phyloP scores from a whole-genome alignment of 2,888 invertebrate species.

The Drosophila meridiana region DNA sequence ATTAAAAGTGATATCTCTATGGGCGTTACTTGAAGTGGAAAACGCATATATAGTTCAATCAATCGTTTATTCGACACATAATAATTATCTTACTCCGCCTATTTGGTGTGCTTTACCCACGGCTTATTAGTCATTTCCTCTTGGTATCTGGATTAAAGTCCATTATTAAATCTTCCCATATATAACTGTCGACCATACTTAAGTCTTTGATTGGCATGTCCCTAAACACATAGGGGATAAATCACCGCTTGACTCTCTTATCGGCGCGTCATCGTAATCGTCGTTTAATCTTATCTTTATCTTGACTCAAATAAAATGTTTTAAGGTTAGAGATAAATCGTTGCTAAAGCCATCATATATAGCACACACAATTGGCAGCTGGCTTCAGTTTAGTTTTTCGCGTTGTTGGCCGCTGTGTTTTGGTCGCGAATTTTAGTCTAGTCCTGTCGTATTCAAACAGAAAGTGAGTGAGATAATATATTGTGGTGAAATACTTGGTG shows the following conservation, averaged over 20 bases:
- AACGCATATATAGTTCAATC: background rate
- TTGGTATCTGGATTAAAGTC: slow-evolving; percentile 19
- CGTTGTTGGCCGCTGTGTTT: slow-evolving; percentile 33
- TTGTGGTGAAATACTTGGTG: slow-evolving; percentile 29
- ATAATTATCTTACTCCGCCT: background rate
- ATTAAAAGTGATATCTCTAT: slow-evolving; percentile 1
- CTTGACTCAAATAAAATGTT: slow-evolving; percentile 68
- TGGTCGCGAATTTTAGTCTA: slow-evolving; percentile 8
- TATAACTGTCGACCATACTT: slow-evolving; percentile 22
- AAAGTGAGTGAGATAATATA: slow-evolving; percentile 49
- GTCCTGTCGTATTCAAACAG: background rate
- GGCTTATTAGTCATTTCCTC: slow-evolving; percentile 18
- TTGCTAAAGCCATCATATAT: slow-evolving; percentile 53
- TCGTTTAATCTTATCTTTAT: slow-evolving; percentile 70
- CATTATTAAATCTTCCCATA: slow-evolving; percentile 31
- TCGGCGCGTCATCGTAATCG: slow-evolving; percentile 56
- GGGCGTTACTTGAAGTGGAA: background rate
- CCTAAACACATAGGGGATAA: slow-evolving; percentile 43
- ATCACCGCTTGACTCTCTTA: slow-evolving; percentile 61
- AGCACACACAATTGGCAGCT: slow-evolving; percentile 24
- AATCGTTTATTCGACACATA: background rate
- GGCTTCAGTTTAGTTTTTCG: slow-evolving; percentile 64
- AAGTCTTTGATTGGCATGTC: slow-evolving; percentile 42
- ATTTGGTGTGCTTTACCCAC: background rate
- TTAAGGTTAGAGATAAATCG: slow-evolving; percentile 63